Base-by-base conservation (phyloP, 35 echinoderm and acorn worm genomes). In the Ptychodera flava region DNA sequence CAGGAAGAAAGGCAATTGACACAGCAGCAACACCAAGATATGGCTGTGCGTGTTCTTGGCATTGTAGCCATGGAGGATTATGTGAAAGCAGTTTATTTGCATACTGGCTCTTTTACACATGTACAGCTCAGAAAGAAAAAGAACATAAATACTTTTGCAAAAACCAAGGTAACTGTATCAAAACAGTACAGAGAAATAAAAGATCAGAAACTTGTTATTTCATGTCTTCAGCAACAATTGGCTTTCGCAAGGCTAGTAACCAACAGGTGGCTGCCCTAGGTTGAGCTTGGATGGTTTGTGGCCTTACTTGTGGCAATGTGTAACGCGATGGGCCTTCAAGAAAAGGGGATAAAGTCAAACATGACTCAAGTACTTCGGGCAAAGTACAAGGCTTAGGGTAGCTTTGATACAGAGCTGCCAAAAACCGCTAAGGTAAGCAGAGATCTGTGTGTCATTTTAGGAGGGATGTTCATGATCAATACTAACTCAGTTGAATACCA, bases 391-490 rank as follows among this genome's bases (percentile, higher is more conserved):
- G n/a, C n/a, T n/a, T n/a, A n/a, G n/a, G 37, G 37, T 12, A 76
- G 64, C 1, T 90, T 90, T 32, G 16, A 33, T 16, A 22, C 81
- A 16, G 28, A 35, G 15, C 78, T 79, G 22, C 1, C 29, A 35
- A 77, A 77, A 22, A n/a, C 0, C 27, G 76, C n/a, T 84, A 30
- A 36, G 45, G 45, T 22, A 64, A 64, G 45, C 22, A 64, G 22
- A 12, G 32, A 33, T 29, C 37, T 33, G 15, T 89, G 83, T 34
- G 85, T 75, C 36, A 85, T 86, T 14, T 37, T 64, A 12, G 89
- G 86, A n/a, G 90, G 90, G n/a, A 91, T 91, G 90, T 91, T 86
- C 31, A 85, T 52, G 36, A 86, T 91, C 33, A 80, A 91, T 32
- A 85, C 36, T 0, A 38, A 22, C 30, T 78, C 84, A 0, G 31